A percentile compares a stretch with the other conserved stretches of the same genome.
These are phyloP conservation scores for Cuniculus paca DNA, from an alignment of 2,797 vertebrate genomes.

Conservation along the genomic window DNA sequence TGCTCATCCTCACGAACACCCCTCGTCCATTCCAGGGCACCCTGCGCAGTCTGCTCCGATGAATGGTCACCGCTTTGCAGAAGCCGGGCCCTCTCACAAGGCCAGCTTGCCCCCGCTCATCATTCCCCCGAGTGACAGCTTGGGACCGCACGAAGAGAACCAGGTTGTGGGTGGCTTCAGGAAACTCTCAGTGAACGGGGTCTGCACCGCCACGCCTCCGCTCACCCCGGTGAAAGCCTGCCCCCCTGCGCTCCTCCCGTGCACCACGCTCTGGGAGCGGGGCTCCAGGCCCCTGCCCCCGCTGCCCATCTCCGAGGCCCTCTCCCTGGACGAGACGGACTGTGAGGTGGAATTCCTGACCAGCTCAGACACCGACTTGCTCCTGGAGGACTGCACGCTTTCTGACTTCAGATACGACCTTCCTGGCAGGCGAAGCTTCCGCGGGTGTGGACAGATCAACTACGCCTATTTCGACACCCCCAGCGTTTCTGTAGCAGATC, in stretches of 20 bases:
- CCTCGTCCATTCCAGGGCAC: slow-evolving; percentile 87
- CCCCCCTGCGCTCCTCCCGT: slow-evolving; percentile 74
- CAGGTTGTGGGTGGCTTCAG: slow-evolving; percentile 91
- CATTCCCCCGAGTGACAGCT: slow-evolving; percentile 86
- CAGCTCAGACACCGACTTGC: slow-evolving; percentile 91
- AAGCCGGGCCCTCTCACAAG: slow-evolving; percentile 89
- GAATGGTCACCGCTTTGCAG: slow-evolving; percentile 85
- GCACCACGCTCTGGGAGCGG: slow-evolving; percentile 84
- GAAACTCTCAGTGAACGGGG: slow-evolving; percentile 90
- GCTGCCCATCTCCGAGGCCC: slow-evolving; percentile 91
- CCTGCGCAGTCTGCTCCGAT: slow-evolving; percentile 81
- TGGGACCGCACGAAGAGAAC: slow-evolving; percentile 88
- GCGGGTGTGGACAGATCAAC: slow-evolving; percentile 95
- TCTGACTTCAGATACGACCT: slow-evolving; percentile 89
- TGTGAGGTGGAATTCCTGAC: slow-evolving; percentile 95
- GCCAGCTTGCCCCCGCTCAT: slow-evolving; percentile 88
- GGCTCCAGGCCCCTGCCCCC: slow-evolving; percentile 95
- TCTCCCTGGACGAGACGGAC: slow-evolving; percentile 91
- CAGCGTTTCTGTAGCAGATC: slow-evolving; percentile 80
- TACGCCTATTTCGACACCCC: slow-evolving; percentile 95
- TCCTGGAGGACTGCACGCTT: slow-evolving; percentile 88
- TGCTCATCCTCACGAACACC: background rate
- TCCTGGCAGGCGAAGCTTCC: slow-evolving; percentile 92
- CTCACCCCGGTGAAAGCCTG: slow-evolving; percentile 88
- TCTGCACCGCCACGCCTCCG: slow-evolving; percentile 87